Conservation (phyloP, 2,888 invertebrate genomes). For the Suillia variegata region DNA sequence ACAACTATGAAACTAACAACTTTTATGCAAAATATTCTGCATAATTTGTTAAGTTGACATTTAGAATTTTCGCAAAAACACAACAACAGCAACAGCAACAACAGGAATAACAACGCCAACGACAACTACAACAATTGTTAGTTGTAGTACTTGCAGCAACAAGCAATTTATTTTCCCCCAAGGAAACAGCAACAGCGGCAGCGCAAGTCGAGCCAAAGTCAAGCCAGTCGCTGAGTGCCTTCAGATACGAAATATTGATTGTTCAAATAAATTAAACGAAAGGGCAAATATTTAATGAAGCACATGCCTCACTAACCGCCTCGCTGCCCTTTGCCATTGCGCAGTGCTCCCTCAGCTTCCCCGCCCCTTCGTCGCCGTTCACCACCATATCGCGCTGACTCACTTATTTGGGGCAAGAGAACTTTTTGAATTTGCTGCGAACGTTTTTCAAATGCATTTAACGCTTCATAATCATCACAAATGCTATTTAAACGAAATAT, state of each 20-base stretch:
- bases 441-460: not conserved
- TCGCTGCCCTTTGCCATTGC: not conserved
- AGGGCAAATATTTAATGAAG: slow-evolving; percentile 4
- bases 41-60: slow-evolving; percentile 17
- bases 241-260: slow-evolving; percentile 7
- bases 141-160: not conserved
- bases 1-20: not conserved
- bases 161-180: not conserved
- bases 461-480: not conserved
- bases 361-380: no score
- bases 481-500: not conserved
- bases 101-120: no score
- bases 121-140: not conserved
- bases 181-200: not conserved
- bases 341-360: not conserved
- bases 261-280: slow-evolving; percentile 16
- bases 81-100: no score
- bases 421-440: no score
- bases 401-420: no score
- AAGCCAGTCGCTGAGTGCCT: not conserved
- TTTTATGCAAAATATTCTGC: slow-evolving; percentile 12
- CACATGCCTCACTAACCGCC: not conserved
- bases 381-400: no score
- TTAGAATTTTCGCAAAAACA: slow-evolving; percentile 2
- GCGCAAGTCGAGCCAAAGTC: not conserved